Evolutionary conservation across 1,140 invertebrate species (phyloP).

Genomic region (Leptinotarsa defecta): DNA sequence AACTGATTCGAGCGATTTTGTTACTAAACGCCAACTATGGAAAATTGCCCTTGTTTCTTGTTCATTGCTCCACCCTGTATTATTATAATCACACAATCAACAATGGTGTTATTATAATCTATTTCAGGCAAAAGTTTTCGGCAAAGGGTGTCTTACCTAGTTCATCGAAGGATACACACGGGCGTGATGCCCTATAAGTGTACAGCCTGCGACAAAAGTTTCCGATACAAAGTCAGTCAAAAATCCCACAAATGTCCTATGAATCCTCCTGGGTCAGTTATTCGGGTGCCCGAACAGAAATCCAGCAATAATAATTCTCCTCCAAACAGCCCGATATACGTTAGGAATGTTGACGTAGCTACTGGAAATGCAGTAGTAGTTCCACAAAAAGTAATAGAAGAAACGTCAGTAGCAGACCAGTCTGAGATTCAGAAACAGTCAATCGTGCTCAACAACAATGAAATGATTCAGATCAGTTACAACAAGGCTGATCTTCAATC

Average conservation of each 20-base stretch:
- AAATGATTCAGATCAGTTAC: slow-evolving; percentile 23
- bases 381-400: neutral
- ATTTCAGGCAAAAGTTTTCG: slow-evolving; percentile 81
- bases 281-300: slow-evolving; percentile 40
- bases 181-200: slow-evolving; percentile 84
- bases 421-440: slow-evolving; percentile 19
- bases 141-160: slow-evolving; percentile 83
- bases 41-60: no score
- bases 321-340: slow-evolving; percentile 36
- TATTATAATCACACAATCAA: no score
- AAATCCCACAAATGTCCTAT: slow-evolving; percentile 77
- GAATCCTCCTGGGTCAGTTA: slow-evolving; percentile 62
- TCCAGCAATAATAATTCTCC: slow-evolving; percentile 15
- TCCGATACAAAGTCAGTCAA: slow-evolving; percentile 84
- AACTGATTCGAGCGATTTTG: no score
- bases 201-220: slow-evolving; percentile 77
- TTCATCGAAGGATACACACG: slow-evolving; percentile 83
- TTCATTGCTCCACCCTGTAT: no score
- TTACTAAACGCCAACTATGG: no score
- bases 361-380: slow-evolving; percentile 44
- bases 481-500: slow-evolving; percentile 17
- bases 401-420: neutral
- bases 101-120: no score
- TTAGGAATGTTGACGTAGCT: slow-evolving; percentile 43
- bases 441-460: slow-evolving; percentile 20